Conservation (phyloP, 2,888 invertebrate species). For the Meghimatium bilineatum region DNA sequence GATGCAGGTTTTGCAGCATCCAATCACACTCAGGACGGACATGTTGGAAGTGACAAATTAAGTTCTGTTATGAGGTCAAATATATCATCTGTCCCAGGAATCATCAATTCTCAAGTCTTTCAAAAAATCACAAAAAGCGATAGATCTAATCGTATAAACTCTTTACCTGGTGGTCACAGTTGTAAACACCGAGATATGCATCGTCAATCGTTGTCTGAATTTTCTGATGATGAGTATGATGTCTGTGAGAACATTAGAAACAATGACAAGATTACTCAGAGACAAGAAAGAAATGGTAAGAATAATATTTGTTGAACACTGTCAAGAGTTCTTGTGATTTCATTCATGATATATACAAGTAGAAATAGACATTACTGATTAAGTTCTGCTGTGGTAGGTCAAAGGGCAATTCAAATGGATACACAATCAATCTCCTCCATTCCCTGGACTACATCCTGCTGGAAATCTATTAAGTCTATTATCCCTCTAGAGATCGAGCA, state of each 20-base stretch:
- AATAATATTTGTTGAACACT: too few species aligned
- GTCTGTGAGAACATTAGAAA: too few species aligned
- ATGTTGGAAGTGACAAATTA: neutral
- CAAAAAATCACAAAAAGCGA: neutral
- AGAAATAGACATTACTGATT: too few species aligned
- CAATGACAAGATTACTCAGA: neutral
- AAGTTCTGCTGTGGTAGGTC: too few species aligned
- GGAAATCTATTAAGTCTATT: too few species aligned
- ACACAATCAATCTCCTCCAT: too few species aligned
- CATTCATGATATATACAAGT: too few species aligned
- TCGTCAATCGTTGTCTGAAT: neutral
- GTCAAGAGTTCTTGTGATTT: too few species aligned
- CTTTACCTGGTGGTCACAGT: neutral
- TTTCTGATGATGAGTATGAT: slow-evolving; percentile 24
- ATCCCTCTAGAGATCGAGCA: too few species aligned
- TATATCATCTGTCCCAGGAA: neutral
- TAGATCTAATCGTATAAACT: neutral
- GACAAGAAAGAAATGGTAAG: slow-evolving; percentile 9
- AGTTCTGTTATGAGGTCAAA: neutral
- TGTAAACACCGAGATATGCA: neutral
- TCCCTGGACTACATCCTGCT: too few species aligned
- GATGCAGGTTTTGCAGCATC: neutral
- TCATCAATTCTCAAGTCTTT: neutral
- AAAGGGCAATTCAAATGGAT: too few species aligned
- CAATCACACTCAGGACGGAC: neutral